Base-by-base conservation (phyloP, 92 coral and sea anemone species). In the Virgularia gustaviana region DNA sequence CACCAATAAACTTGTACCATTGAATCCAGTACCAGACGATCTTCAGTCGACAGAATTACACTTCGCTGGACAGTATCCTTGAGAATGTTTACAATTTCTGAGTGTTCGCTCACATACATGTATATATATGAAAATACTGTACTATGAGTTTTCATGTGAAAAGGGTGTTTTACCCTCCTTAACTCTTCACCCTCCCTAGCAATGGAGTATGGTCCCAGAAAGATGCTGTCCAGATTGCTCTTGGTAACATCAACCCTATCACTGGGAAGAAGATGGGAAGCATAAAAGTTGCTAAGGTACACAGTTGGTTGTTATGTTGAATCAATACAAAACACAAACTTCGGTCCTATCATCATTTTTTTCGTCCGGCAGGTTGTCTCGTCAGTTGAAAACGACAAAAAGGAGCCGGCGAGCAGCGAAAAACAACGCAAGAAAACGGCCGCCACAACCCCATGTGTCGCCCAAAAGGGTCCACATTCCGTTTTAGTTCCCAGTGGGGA, bases 31-130 rank as follows among this genome's bases (percentile, higher is more conserved):
- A 11, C 96, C 99, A 23, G 94, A 94, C 4, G 94, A 84, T 16
- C 25, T 84, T 11, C 36, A 78, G 27, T 63, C 89, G 34, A 41
- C 33, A 0, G 78, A 86, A 51, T 78, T 94, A n/a, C 56, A 57
- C 39, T 94, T 94, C 83, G 94, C 96, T 58, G 99, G 99, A 65
- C 96, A 91, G 99, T 89, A 94, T 94, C 75, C 75, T 68, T 51
- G 34, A 32, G 7, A 20, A 22, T 35, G 29, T n/a, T n/a, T n/a
- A n/a, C n/a, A n/a, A n/a, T n/a, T n/a, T n/a, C n/a, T n/a, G n/a
- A n/a, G n/a, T n/a, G n/a, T n/a, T n/a, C n/a, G n/a, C n/a, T n/a
- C n/a, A n/a, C n/a, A n/a, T n/a, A n/a, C n/a, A n/a, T n/a, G n/a
- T n/a, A n/a, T n/a, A n/a, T n/a, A n/a, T n/a, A n/a, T n/a, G n/a